Evolutionary conservation across 2,113 vertebrate species (phyloP).

Genomic region (Tragulus kanchil): DNA sequence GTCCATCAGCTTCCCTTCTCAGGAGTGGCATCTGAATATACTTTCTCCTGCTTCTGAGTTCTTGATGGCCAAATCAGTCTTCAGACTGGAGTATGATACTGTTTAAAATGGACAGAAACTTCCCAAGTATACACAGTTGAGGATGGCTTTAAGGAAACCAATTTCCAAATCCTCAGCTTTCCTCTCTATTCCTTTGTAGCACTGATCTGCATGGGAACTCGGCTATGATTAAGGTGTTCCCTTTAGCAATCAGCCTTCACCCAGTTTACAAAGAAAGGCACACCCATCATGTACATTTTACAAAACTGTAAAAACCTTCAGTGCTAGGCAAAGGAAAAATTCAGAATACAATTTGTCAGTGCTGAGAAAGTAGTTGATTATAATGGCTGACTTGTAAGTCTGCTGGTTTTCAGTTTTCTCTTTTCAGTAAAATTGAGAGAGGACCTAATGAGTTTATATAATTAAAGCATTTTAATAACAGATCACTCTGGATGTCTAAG

Average conservation of each 20-base stretch:
- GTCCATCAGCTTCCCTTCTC: neutral
- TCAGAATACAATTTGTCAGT: neutral
- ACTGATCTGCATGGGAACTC: neutral
- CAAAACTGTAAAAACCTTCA: neutral
- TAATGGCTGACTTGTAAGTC: neutral
- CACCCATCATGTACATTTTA: neutral
- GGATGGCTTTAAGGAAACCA: neutral
- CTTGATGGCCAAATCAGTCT: neutral
- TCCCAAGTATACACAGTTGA: neutral
- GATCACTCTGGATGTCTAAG: neutral
- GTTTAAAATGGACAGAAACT: neutral
- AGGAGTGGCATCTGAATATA: neutral
- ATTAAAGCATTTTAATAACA: slow-evolving; percentile 21
- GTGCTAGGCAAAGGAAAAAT: neutral
- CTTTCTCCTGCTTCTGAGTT: neutral
- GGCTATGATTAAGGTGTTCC: neutral
- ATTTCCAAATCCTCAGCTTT: neutral
- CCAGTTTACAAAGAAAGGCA: neutral
- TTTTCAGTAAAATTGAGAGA: slow-evolving; percentile 53
- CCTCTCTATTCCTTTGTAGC: neutral
- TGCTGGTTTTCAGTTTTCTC: neutral
- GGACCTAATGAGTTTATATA: neutral
- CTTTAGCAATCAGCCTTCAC: neutral
- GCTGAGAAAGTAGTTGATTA: neutral
- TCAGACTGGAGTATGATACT: neutral